Conservation (phyloP, 2,888 invertebrate genomes). For the Drosophila prostipennis region DNA sequence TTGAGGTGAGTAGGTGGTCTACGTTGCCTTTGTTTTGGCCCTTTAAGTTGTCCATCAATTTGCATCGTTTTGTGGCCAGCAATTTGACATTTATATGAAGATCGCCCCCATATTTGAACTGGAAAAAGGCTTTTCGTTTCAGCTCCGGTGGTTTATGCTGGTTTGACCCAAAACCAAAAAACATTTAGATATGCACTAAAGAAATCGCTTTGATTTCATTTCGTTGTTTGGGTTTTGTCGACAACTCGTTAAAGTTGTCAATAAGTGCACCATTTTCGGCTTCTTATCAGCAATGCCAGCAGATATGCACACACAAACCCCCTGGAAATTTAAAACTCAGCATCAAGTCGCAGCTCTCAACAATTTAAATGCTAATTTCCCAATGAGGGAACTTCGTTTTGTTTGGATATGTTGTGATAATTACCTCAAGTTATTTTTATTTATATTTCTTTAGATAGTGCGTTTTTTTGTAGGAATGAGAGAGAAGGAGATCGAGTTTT, state of each 20-base stretch:
- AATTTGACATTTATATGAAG: slow-evolving; percentile 42
- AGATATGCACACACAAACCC: slow-evolving; percentile 16
- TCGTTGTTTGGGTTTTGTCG: slow-evolving; percentile 36
- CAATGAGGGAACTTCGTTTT: slow-evolving; percentile 52
- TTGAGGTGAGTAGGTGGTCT: slow-evolving; percentile 49
- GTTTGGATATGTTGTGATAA: slow-evolving; percentile 75
- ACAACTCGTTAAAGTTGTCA: slow-evolving; percentile 76
- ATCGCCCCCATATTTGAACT: slow-evolving; percentile 37
- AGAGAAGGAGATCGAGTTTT: slow-evolving; percentile 36
- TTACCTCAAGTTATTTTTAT: slow-evolving; percentile 64
- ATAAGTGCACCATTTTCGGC: slow-evolving; percentile 79
- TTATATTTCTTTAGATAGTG: slow-evolving; percentile 37
- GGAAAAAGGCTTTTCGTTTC: slow-evolving; percentile 35
- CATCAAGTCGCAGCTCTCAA: slow-evolving; percentile 35
- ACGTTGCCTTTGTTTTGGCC: slow-evolving; percentile 11
- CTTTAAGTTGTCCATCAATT: slow-evolving; percentile 36
- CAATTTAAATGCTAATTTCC: slow-evolving; percentile 76
- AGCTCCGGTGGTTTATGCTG: slow-evolving; percentile 35
- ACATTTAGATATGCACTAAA: slow-evolving; percentile 43
- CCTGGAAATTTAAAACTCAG: slow-evolving; percentile 8
- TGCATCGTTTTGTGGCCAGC: slow-evolving; percentile 34
- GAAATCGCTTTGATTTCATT: slow-evolving; percentile 60
- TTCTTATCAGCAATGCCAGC: slow-evolving; percentile 58
- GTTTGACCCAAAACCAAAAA: slow-evolving; percentile 46
- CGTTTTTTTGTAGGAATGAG: background rate